Evolutionary conservation across 2,888 invertebrate species (phyloP).

Genomic region (Petrolisthes cinctipes): DNA sequence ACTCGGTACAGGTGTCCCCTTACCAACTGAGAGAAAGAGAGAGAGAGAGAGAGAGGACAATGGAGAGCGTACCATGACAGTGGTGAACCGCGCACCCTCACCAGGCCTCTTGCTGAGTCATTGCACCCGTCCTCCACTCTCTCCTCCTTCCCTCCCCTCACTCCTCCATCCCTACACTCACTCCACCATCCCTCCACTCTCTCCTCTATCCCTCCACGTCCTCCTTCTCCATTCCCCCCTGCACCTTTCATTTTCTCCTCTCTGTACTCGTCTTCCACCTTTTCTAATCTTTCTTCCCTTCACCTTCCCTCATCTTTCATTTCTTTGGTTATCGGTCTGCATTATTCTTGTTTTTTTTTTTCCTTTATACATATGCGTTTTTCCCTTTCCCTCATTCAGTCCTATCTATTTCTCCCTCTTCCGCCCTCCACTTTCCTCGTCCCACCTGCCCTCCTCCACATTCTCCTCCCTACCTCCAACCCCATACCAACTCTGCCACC

Average conservation of each 20-base stretch:
- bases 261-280: neutral
- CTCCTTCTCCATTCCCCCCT: neutral
- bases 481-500: neutral
- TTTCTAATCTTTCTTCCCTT: neutral
- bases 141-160: neutral
- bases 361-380: neutral
- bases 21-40: neutral
- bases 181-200: neutral
- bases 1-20: too few relatives aligned
- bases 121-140: neutral
- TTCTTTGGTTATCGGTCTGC: neutral
- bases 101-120: neutral
- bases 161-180: neutral
- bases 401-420: neutral
- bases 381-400: neutral
- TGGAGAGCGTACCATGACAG: slow-evolving; percentile 8
- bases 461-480: neutral
- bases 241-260: neutral
- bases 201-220: neutral
- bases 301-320: neutral
- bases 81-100: slow-evolving; percentile 6
- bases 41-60: slow-evolving; percentile 1
- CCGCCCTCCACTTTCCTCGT: neutral
- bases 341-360: neutral
- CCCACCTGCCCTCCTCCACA: neutral